Evolutionary conservation across 2,888 invertebrate genomes (phyloP).

Genomic region (Mystacides longicornis): DNA sequence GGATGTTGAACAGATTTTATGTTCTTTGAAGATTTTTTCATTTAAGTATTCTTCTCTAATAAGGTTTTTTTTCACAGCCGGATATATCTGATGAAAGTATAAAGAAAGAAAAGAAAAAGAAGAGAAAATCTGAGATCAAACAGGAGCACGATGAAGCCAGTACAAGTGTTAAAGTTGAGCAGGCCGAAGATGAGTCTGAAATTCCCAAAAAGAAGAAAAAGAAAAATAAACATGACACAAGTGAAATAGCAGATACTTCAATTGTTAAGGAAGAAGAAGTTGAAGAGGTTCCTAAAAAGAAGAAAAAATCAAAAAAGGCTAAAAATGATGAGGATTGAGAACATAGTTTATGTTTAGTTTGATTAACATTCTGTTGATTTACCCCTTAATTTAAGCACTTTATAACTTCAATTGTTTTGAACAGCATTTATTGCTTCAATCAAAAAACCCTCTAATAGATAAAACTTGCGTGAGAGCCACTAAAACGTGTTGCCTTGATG

Average conservation of each 20-base stretch:
- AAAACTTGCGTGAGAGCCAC: too few species aligned
- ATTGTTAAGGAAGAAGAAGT: conserved; percentile 23
- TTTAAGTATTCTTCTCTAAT: too few species aligned
- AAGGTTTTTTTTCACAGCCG: neutral
- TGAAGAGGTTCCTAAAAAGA: conserved; percentile 20
- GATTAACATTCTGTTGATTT: too few species aligned
- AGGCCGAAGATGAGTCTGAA: conserved; percentile 25
- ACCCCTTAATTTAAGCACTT: too few species aligned
- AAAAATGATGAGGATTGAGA: conserved; percentile 24
- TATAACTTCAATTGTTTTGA: too few species aligned
- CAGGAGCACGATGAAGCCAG: conserved; percentile 28
- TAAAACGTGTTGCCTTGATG: too few species aligned
- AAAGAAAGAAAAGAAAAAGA: conserved; percentile 23
- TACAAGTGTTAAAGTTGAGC: conserved; percentile 26
- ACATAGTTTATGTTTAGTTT: too few species aligned
- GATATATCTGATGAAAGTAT: neutral
- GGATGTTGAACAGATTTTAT: too few species aligned
- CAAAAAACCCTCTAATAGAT: too few species aligned
- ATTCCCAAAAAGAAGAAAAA: conserved; percentile 28
- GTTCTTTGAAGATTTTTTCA: too few species aligned
- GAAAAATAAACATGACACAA: conserved; percentile 29
- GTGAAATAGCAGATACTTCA: conserved; percentile 17
- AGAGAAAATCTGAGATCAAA: conserved; percentile 28
- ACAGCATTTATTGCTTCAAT: too few species aligned
- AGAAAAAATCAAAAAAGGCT: conserved; percentile 31